A percentile compares a stretch with the other conserved stretches of the same genome.
Evolutionary conservation across 2,113 vertebrate genomes (phyloP).

Genomic region (Crocuta crocuta): DNA sequence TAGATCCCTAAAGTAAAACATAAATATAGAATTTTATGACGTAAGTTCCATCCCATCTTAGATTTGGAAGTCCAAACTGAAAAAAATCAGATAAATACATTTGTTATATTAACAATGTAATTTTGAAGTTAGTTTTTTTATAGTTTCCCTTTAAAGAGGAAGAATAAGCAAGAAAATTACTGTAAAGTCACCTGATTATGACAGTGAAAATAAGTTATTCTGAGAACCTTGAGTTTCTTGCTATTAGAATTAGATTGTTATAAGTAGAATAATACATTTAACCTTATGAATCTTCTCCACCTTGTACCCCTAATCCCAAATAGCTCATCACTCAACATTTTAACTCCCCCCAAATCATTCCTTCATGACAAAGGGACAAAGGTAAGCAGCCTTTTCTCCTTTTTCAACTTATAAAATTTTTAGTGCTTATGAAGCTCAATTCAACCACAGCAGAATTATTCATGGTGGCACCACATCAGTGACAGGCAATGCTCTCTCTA

Average conservation of each 20-base stretch:
- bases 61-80: not conserved
- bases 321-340: not conserved
- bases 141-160: slow-evolving; percentile 5
- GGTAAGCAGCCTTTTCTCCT: slow-evolving; percentile 37
- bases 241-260: not conserved
- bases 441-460: slow-evolving; percentile 66
- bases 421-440: slow-evolving; percentile 67
- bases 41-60: not conserved
- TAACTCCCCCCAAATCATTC: not conserved
- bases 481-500: slow-evolving; percentile 41
- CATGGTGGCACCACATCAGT: slow-evolving; percentile 39
- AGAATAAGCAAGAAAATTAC: slow-evolving; percentile 37
- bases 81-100: slow-evolving; percentile 23
- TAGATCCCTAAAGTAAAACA: slow-evolving; percentile 4
- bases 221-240: not conserved
- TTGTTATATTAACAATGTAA: not conserved
- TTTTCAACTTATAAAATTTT: slow-evolving; percentile 78
- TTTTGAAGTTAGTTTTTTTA: not conserved
- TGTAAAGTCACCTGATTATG: not conserved
- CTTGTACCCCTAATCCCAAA: not conserved
- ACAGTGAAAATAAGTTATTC: not conserved
- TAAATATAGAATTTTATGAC: not conserved
- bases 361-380: slow-evolving; percentile 56
- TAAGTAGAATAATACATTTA: not conserved
- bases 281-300: not conserved